These are phyloP conservation scores for Myotis planiceps DNA, from an alignment of 2,797 vertebrate species.

Conservation along the genomic window DNA sequence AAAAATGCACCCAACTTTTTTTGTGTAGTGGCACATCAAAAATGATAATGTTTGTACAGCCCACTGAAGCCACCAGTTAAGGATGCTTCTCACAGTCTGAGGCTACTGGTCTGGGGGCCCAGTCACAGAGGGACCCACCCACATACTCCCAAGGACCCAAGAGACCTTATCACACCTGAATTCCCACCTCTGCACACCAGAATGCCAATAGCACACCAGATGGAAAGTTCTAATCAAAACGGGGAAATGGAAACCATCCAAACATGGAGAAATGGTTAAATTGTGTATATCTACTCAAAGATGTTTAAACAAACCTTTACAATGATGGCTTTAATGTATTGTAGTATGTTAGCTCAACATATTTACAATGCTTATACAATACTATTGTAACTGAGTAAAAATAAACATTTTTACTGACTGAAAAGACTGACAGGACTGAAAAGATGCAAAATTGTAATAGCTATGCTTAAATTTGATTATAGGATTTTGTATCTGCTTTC, in stretches of 20 bases:
- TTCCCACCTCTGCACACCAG: not conserved
- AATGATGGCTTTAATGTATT: not conserved
- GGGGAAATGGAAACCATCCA: not conserved
- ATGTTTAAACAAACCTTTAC: not conserved
- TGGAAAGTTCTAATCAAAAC: conserved; percentile 5
- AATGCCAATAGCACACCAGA: not conserved
- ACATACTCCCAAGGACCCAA: not conserved
- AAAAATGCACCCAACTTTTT: not conserved
- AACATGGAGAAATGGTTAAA: not conserved
- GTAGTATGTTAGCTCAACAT: not conserved
- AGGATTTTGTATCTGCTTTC: conserved; percentile 43
- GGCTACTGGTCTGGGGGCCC: not conserved
- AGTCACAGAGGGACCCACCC: not conserved
- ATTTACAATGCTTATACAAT: not conserved
- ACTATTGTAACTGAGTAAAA: not conserved
- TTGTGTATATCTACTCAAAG: not conserved
- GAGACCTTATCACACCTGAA: not conserved
- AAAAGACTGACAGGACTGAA: not conserved
- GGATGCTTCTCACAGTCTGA: not conserved
- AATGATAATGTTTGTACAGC: not conserved
- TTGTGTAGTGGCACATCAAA: not conserved
- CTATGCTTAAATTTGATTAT: conserved; percentile 8
- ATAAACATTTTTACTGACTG: not conserved
- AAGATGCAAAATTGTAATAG: not conserved
- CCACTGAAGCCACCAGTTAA: not conserved